Conservation (phyloP, 2,888 invertebrate genomes). For the Philopedon plagiatum region DNA sequence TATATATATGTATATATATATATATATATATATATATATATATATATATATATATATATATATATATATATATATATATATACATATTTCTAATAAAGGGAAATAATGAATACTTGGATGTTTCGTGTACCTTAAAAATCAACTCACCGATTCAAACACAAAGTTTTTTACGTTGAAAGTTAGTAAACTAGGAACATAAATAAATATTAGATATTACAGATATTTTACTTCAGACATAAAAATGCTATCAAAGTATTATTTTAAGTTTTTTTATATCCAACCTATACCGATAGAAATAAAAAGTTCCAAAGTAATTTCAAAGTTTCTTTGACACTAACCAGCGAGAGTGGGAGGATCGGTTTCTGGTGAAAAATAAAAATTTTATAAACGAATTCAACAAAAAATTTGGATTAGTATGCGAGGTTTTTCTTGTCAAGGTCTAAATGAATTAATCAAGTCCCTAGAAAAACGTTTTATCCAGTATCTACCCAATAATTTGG, state of each 20-base stretch:
- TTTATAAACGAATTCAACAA: neutral
- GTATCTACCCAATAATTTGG: neutral
- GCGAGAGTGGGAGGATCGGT: neutral
- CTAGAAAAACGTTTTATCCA: neutral
- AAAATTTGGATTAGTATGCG: neutral
- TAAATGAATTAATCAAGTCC: neutral
- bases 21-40: too few relatives aligned
- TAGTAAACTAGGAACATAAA: too few relatives aligned
- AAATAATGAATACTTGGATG: too few relatives aligned
- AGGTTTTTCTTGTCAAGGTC: neutral
- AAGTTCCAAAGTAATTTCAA: conserved; percentile 18
- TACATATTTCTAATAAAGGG: too few relatives aligned
- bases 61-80: too few relatives aligned
- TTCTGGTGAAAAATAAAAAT: neutral
- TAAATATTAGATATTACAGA: too few relatives aligned
- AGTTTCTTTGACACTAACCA: neutral
- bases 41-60: too few relatives aligned
- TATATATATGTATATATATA: too few relatives aligned
- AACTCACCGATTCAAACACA: too few relatives aligned
- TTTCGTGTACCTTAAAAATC: too few relatives aligned
- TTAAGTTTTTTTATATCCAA: conserved; percentile 1
- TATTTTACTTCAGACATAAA: too few relatives aligned
- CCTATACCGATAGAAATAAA: neutral
- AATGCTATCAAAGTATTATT: neutral
- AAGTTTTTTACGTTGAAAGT: too few relatives aligned